Conservation (phyloP, 2,113 vertebrate genomes). For the Callipepla squamata region DNA sequence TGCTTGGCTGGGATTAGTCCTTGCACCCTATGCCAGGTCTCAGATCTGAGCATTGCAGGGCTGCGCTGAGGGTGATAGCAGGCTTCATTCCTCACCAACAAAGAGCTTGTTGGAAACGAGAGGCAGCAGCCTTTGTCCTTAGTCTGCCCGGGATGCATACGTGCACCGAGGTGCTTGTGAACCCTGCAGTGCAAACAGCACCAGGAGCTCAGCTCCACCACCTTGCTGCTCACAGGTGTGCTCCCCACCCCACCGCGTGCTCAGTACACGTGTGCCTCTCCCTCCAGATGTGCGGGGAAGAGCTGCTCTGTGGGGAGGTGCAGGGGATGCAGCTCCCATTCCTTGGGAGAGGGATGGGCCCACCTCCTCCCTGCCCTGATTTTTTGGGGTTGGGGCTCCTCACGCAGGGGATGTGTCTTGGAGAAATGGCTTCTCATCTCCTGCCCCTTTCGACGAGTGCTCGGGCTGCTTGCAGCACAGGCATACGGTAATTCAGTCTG, state of each 20-base stretch:
- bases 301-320: neutral
- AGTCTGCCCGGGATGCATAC: neutral
- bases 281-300: neutral
- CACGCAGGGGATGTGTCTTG: neutral
- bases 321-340: neutral
- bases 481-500: neutral
- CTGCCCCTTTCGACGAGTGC: fast-evolving
- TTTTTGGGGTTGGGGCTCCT: neutral
- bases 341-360: neutral
- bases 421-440: neutral
- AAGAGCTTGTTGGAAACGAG: neutral
- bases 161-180: neutral
- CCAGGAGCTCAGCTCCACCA: neutral
- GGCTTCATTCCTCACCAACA: fast-evolving
- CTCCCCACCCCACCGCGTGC: neutral
- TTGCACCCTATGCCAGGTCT: neutral
- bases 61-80: neutral
- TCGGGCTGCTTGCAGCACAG: neutral
- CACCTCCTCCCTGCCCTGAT: neutral
- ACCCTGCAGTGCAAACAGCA: too few relatives aligned
- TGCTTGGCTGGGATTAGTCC: fast-evolving
- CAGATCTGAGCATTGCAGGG: fast-evolving
- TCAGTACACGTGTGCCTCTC: neutral
- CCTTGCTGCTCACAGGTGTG: fast-evolving
- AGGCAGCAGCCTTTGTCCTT: neutral